Base-by-base conservation (phyloP, 53 echinoderm and acorn worm genomes). In the Antedon mediterranea region DNA sequence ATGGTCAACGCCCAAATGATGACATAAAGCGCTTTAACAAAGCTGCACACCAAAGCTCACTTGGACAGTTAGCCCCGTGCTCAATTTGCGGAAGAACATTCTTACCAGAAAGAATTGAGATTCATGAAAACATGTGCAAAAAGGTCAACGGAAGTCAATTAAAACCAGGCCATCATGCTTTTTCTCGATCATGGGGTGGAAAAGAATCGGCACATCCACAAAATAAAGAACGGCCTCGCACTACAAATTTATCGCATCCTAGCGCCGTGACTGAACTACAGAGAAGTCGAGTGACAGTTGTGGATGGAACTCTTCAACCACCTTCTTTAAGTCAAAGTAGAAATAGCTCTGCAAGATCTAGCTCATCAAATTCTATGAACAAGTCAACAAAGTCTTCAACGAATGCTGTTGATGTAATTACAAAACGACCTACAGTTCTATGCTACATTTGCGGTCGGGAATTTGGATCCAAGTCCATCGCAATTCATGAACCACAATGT, bases 361-460 rank as follows among this genome's bases (percentile, higher is more conserved):
- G 18, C 13, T 0, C 72, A 34, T 30, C 71, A 11, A 43, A 31
- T 31, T 32, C 26, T 74, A 32, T 41, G 13, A 57, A 26, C 23
- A 3, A 57, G 3, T 15, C 57, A 8, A 57, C 2, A 13, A 57
- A 23, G 26, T 57, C 57, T 18, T 8, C 2, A 3, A 57, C 57
- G 14, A 23, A 26, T 57, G 11, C 57, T 2, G 23, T 15, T 23
- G 15, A 18, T 2, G 26, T 26, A 18, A 3, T 57, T 8, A 57
- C 57, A 57, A 85, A 82, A 71, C 92, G 92, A 70, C 82, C 73
- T 32, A 77, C 86, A 8, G 86, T 98, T 4, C 77, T 95, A 33
- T 98, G 98, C 80, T 98, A 98, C 82, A 98, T 98, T 30, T 98
- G 98, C 82, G 98, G 98, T 15, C 82, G 98, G 77, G 92, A 93